Evolutionary conservation across 2,888 invertebrate genomes (phyloP), one percentile per base, ranked within the genome.

Genomic region (Trypoxylon attenuatum): DNA sequence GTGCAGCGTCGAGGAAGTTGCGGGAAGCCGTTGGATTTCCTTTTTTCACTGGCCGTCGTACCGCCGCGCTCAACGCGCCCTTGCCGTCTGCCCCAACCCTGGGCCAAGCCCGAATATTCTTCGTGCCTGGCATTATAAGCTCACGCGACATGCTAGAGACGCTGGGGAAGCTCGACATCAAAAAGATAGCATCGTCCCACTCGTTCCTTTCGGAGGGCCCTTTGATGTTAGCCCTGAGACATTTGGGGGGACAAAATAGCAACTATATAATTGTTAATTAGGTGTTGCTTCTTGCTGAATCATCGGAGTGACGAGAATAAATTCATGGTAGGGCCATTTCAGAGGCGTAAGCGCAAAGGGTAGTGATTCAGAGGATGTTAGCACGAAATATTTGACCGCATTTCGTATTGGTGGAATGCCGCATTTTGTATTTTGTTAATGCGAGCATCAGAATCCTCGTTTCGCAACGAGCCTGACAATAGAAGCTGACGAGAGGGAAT

Each of bases 111-210:
- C 41, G 23, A 45, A 45, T 41, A 39, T 50, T 23, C 43, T 15
- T 45, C 61, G 42, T 52, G 57, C 23, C 23, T 43, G 42, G 57
- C 27, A 57, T 57, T 62, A 29, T 16, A 38, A 61, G 39, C 21
- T 27, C 55, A 50, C 61, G 41, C 53, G 59, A 59, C 19, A 33
- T 43, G 23, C 42, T 22, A 23, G 18, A 15, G 19, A 27, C 27
- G 52, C 53, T 41, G 27, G n/a, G 16, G 19, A 22, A 25, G 6
- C 46, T 8, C 21, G 39, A 22, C 21, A 46, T 21, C 15, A 38
- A 39, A 29, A 42, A 25, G 42, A 59, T 46, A 39, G 18, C 27
- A 46, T 47, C 29, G 10, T 6, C 8, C 23, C 29, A 13, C 16
- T 16, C 15, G 21, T 16, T 25, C 29, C 13, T 38, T 23, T 41